phyloP scores from a whole-genome alignment of 1,140 invertebrate genomes.

The Ericerus pela region DNA sequence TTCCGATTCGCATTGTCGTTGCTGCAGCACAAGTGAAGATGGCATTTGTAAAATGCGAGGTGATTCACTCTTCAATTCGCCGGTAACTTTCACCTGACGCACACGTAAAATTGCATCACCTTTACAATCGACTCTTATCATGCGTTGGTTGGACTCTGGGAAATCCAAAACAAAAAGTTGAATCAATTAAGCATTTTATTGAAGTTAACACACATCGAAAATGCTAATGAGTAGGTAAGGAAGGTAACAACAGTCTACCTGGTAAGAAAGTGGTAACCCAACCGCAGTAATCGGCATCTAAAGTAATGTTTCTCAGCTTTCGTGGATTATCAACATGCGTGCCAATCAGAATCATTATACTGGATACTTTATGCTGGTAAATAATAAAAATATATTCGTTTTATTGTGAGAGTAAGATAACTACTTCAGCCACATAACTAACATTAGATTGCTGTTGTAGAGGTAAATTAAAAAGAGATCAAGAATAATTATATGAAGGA shows the following conservation, averaged over 20 bases:
- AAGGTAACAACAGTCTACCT: slow-evolving; percentile 33
- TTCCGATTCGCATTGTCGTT: slow-evolving; percentile 77
- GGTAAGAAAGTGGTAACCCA: slow-evolving; percentile 74
- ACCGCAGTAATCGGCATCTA: slow-evolving; percentile 62
- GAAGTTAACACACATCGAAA: background rate
- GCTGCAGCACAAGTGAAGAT: slow-evolving; percentile 49
- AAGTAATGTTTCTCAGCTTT: slow-evolving; percentile 63
- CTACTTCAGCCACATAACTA: background rate
- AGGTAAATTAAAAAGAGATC: background rate
- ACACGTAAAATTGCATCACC: slow-evolving; percentile 80
- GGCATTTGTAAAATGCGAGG: slow-evolving; percentile 35
- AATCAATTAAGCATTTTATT: background rate
- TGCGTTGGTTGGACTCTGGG: slow-evolving; percentile 35
- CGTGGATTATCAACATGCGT: slow-evolving; percentile 60
- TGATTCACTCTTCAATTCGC: slow-evolving; percentile 38
- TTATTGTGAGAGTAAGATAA: too few relatives aligned
- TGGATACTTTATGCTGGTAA: slow-evolving; percentile 75
- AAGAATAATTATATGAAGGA: slow-evolving; percentile 24
- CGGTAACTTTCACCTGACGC: slow-evolving; percentile 58
- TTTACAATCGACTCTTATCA: slow-evolving; percentile 68
- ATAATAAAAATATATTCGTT: slow-evolving; percentile 21
- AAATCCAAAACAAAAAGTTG: slow-evolving; percentile 6
- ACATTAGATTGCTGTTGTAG: background rate
- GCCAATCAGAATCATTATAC: slow-evolving; percentile 65
- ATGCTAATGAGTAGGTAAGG: background rate